These are phyloP conservation scores for Seira musarum DNA, from an alignment of 2,888 invertebrate species.

Conservation along the genomic window DNA sequence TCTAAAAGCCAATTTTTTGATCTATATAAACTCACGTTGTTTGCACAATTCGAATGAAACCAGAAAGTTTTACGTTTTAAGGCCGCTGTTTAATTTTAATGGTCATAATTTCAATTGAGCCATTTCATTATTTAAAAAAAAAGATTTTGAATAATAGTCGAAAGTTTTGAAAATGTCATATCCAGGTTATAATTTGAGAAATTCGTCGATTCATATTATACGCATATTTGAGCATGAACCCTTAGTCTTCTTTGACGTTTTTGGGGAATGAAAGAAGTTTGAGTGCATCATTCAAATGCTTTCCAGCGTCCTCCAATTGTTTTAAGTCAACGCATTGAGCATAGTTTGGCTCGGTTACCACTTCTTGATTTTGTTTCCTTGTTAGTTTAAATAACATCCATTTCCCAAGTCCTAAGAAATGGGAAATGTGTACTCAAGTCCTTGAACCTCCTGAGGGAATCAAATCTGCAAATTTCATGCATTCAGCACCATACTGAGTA, in stretches of 20 bases:
- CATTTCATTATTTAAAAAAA: too few species aligned
- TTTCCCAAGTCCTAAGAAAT: constrained; percentile 34
- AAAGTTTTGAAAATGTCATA: too few species aligned
- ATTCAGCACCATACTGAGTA: constrained; percentile 80
- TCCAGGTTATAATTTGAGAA: too few species aligned
- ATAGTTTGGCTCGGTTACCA: constrained; percentile 5
- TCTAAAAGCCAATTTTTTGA: too few species aligned
- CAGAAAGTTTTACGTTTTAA: too few species aligned
- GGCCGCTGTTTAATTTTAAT: too few species aligned
- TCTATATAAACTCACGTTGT: too few species aligned
- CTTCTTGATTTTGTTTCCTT: not conserved
- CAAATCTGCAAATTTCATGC: constrained; percentile 81
- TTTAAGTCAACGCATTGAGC: constrained; percentile 25
- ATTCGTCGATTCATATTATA: constrained; percentile 16
- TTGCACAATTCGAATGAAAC: too few species aligned
- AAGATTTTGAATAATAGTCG: too few species aligned
- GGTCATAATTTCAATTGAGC: too few species aligned
- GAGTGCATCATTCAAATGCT: constrained; percentile 23
- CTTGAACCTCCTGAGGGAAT: constrained; percentile 85
- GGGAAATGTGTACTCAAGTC: constrained; percentile 76
- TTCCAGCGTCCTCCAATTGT: not conserved
- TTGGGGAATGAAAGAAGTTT: constrained; percentile 22
- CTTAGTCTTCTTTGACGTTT: constrained; percentile 23
- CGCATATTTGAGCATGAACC: constrained; percentile 20
- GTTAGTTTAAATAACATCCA: constrained; percentile 17